These are phyloP conservation scores for Maniola hyperantus DNA, from an alignment of 2,888 invertebrate species.

Conservation along the genomic window DNA sequence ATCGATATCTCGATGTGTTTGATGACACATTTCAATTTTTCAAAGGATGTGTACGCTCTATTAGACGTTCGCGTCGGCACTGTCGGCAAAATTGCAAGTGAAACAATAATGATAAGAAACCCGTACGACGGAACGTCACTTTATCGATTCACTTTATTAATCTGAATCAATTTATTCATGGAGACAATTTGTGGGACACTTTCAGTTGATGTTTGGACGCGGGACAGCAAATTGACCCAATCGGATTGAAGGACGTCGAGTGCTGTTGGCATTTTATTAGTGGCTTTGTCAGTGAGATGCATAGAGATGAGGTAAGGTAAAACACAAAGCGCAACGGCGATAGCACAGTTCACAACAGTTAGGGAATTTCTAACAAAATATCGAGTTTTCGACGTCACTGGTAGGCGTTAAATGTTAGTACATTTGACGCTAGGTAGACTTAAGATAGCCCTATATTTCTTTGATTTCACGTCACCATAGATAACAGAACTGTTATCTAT, in stretches of 20 bases:
- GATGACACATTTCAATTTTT: conserved; percentile 38
- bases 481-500: no score
- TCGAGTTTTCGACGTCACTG: no score
- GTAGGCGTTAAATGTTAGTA: no score
- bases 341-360: no score
- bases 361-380: no score
- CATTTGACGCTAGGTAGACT: no score
- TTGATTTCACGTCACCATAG: no score
- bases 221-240: conserved; percentile 29
- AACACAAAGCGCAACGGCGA: no score
- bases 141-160: conserved; percentile 74
- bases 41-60: conserved; percentile 55
- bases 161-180: conserved; percentile 77
- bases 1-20: conserved; percentile 10
- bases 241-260: conserved; percentile 11
- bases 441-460: no score
- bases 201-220: conserved; percentile 32
- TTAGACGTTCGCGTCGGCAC: conserved; percentile 60
- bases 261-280: not conserved
- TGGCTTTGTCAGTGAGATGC: not conserved
- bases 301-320: no score
- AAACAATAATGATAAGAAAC: conserved; percentile 73
- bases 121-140: conserved; percentile 56
- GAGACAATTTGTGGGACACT: conserved; percentile 63
- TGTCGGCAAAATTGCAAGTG: conserved; percentile 64